A percentile compares a stretch with the other conserved stretches of the same genome.
Evolutionary conservation across 2,888 invertebrate species (phyloP).

Genomic region (Criorhina ranunculi): DNA sequence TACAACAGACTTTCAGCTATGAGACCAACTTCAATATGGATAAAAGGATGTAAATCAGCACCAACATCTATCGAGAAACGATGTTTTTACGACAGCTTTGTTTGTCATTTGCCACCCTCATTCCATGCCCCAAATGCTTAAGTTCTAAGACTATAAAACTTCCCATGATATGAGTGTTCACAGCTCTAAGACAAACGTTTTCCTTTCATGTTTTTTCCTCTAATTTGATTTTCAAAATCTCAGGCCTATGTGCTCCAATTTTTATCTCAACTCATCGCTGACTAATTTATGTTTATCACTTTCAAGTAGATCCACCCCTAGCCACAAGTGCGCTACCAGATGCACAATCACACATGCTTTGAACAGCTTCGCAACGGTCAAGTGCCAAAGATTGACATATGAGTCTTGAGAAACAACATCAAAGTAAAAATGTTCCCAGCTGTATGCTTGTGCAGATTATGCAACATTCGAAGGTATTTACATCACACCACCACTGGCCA

Average conservation of each 20-base stretch:
- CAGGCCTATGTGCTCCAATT: slow-evolving; percentile 44
- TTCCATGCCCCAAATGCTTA: too few species aligned
- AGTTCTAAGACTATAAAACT: neutral
- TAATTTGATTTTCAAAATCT: slow-evolving; percentile 36
- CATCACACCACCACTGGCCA: slow-evolving; percentile 35
- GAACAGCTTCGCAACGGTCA: slow-evolving; percentile 42
- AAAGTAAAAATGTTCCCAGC: slow-evolving; percentile 24
- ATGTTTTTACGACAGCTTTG: too few species aligned
- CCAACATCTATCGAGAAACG: too few species aligned
- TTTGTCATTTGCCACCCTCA: too few species aligned
- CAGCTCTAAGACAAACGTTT: slow-evolving; percentile 12
- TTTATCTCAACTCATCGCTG: slow-evolving; percentile 37
- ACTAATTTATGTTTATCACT: slow-evolving; percentile 56
- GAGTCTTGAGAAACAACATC: slow-evolving; percentile 52
- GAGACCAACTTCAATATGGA: too few species aligned
- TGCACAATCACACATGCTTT: slow-evolving; percentile 23
- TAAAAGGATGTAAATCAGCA: too few species aligned
- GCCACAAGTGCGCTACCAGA: slow-evolving; percentile 36
- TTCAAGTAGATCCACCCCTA: slow-evolving; percentile 6
- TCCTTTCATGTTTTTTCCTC: slow-evolving; percentile 49
- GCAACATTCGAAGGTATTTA: slow-evolving; percentile 56
- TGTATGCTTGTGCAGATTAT: slow-evolving; percentile 31
- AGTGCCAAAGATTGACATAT: slow-evolving; percentile 67
- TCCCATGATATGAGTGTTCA: slow-evolving; percentile 56
- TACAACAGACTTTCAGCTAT: too few species aligned